Evolutionary conservation across 2,888 invertebrate genomes (phyloP), one percentile per base, ranked within the genome.

Genomic region (Cantharis rufa): DNA sequence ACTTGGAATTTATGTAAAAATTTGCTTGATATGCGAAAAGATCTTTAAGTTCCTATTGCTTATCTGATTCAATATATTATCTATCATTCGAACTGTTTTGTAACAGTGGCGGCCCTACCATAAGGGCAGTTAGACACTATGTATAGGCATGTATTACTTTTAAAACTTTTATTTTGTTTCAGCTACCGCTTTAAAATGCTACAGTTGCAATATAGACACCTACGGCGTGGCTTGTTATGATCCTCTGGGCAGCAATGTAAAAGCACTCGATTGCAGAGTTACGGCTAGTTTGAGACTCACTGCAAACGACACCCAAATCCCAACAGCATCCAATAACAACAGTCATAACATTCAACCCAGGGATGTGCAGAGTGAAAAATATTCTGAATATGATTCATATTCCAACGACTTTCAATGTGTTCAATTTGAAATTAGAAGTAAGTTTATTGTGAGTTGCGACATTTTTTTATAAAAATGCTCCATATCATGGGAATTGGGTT

Each of bases 161-260:
- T 28, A 28, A 28, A 28, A 28, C 10, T 10, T 11, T 9, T 7
- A 16, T 63, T 63, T 63, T 63, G 11, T 63, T 71, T 48, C 69
- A 75, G 75, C 15, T 16, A 15, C n/a, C 11, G 62, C 75, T 18
- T 63, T 75, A 15, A 62, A 69, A 48, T 75, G 75, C 21, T 75
- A 72, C 63, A 18, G 32, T 13, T 75, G 75, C 27, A 61, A 72
- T 62, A 63, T 72, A 4, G 18, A 62, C 10, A 15, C 71, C 15
- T 16, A 75, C 21, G 71, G 71, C 9, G 10, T n/a, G 10, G 27
- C 75, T n/a, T 75, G 75, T 62, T 72, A 72, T 15, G 72, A 75
- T 48, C 75, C 75, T 7, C 1, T 75, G 7, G 62, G 69, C 24
- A 48, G 15, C n/a, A 15, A 71, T 9, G 18, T 75, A 7, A 27